These are phyloP conservation scores for Megaustenia siamemsis DNA, from an alignment of 2,888 invertebrate genomes.

Conservation along the genomic window DNA sequence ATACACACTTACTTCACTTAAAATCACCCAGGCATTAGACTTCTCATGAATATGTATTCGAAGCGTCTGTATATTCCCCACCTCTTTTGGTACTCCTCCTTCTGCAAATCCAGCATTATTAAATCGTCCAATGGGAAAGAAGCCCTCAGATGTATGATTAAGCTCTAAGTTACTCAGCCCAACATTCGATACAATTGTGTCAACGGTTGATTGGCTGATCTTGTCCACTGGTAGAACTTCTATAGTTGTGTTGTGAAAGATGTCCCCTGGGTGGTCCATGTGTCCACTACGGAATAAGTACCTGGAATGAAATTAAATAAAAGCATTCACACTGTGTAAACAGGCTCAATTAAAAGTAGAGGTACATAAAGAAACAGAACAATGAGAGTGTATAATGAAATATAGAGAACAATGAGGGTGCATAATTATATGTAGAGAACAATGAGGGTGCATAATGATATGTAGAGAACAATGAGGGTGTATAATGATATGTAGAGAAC, in stretches of 20 bases:
- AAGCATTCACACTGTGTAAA: neutral
- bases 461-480: too few species aligned
- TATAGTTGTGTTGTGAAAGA: slow-evolving; percentile 91
- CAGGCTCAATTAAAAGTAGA: neutral
- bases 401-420: too few species aligned
- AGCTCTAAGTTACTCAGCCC: slow-evolving; percentile 54
- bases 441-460: too few species aligned
- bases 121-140: slow-evolving; percentile 86
- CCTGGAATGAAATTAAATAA: slow-evolving; percentile 60
- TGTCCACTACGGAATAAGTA: slow-evolving; percentile 87
- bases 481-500: too few species aligned
- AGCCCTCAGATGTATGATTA: slow-evolving; percentile 84
- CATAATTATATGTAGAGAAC: too few species aligned
- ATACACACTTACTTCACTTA: slow-evolving; percentile 88
- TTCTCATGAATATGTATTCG: slow-evolving; percentile 89
- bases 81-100: slow-evolving; percentile 84
- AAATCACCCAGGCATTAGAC: slow-evolving; percentile 92
- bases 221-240: slow-evolving; percentile 85
- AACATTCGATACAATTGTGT: slow-evolving; percentile 9
- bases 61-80: slow-evolving; percentile 87
- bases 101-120: slow-evolving; percentile 90
- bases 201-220: slow-evolving; percentile 44
- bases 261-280: slow-evolving; percentile 92
- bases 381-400: neutral
- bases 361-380: neutral